Conservation (phyloP, 2,113 vertebrate species). For the Pygoscelis adeliae region DNA sequence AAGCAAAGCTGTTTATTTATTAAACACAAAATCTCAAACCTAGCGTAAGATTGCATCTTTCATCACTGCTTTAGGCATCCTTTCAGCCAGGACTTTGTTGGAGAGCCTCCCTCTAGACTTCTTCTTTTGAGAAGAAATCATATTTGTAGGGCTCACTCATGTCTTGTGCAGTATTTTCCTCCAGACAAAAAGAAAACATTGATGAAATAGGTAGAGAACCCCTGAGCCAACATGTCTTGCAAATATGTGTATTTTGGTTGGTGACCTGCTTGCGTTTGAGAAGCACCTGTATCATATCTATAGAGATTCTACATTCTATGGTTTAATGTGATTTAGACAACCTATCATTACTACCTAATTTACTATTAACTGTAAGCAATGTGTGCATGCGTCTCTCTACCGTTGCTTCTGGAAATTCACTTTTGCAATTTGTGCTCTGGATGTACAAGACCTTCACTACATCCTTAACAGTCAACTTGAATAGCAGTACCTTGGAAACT, state of each 20-base stretch:
- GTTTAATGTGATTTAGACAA: neutral
- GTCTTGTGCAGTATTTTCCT: neutral
- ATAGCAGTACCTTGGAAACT: neutral
- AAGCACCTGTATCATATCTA: neutral
- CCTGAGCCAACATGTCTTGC: neutral
- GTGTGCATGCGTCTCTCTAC: accelerated
- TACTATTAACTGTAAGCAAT: neutral
- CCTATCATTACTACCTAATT: neutral
- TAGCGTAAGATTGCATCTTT: neutral
- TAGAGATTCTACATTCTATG: neutral
- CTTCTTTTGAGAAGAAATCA: neutral
- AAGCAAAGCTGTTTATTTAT: neutral
- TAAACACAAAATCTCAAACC: neutral
- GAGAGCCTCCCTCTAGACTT: neutral
- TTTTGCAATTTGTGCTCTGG: neutral
- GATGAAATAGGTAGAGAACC: neutral
- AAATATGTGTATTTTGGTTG: neutral
- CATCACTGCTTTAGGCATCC: neutral
- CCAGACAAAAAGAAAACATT: neutral
- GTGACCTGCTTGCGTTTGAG: neutral
- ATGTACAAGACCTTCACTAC: too few relatives aligned
- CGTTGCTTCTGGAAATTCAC: neutral
- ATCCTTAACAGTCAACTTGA: neutral
- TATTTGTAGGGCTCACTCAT: neutral
- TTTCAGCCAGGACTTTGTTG: neutral